Base-by-base conservation (phyloP, 2,797 vertebrate species). In the Sebastes hubbsi region DNA sequence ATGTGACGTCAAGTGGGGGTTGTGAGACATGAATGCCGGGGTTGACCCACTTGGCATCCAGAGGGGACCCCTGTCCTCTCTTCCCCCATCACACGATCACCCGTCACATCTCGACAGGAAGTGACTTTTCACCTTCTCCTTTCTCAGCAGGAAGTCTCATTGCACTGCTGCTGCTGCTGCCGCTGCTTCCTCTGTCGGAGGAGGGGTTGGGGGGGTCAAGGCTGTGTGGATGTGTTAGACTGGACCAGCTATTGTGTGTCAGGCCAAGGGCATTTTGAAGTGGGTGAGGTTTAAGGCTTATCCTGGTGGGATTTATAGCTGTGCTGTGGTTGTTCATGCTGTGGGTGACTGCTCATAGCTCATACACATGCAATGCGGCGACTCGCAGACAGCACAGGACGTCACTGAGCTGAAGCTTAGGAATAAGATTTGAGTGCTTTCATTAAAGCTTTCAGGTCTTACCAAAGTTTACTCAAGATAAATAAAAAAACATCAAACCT, bases 21-120 rank as follows among this genome's bases (percentile, higher is more conserved):
- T 92, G 84, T 79, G 78, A 81, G 78, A 69, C 68, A 77, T 61
- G 81, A 89, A 83, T 77, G 59, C 61, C 6, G 65, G 67, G 52
- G 66, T 70, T 92, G 91, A 93, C 86, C 90, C 87, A 91, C 78
- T 91, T 91, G 85, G 71, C 55, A 10, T 83, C 81, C 65, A 80
- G 60, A 65, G 7, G 54, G 55, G 68, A 80, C 69, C 72, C 54
- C 59, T 75, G 56, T 68, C 81, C 56, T 62, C 71, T 16, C 30
- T 55, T 63, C 34, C 16, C 63, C 63, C 9, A 29, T 75, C 87
- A 82, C 67, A 36, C 66, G 34, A 59, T 56, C 63, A 69, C n/a
- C 36, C 49, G n/a, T 72, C 64, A 58, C 69, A 62, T 76, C 68
- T 49, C n/a, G 6, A 76, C 86, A 84, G 86, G 84, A 91, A 88